Evolutionary conservation across 2,888 invertebrate genomes (phyloP).

Genomic region (Automeris io): DNA sequence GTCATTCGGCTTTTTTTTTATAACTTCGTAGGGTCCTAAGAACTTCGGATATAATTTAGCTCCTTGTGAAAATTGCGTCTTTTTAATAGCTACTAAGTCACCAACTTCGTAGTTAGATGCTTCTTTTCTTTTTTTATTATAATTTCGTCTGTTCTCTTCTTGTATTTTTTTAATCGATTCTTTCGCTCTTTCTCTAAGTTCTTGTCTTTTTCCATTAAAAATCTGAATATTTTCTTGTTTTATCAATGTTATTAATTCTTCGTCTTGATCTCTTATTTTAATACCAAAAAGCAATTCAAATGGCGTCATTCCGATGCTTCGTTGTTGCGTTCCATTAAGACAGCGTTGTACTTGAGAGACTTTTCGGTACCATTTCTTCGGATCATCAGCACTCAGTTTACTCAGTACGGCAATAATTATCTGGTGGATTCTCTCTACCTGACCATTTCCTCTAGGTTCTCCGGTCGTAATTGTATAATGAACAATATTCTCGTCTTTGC

Average conservation of each 20-base stretch:
- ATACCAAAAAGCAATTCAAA: slow-evolving; percentile 14
- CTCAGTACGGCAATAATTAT: slow-evolving; percentile 14
- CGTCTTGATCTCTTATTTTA: slow-evolving; percentile 16
- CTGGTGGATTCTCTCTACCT: slow-evolving; percentile 20
- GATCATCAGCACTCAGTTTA: slow-evolving; percentile 13
- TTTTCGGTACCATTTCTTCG: slow-evolving; percentile 9
- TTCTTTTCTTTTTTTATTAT: slow-evolving; percentile 17
- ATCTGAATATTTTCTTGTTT: slow-evolving; percentile 14
- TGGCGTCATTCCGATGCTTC: slow-evolving; percentile 16
- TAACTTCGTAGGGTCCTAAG: slow-evolving; percentile 18
- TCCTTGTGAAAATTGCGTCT: slow-evolving; percentile 18
- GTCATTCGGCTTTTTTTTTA: too few relatives aligned
- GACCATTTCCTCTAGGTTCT: slow-evolving; percentile 19
- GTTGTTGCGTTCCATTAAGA: slow-evolving; percentile 18
- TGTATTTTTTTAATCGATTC: slow-evolving; percentile 10
- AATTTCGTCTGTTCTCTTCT: slow-evolving; percentile 13
- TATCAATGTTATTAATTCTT: slow-evolving; percentile 14
- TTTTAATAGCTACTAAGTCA: slow-evolving; percentile 22
- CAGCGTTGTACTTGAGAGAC: slow-evolving; percentile 7
- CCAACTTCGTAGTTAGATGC: too few relatives aligned
- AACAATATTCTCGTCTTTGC: slow-evolving; percentile 14
- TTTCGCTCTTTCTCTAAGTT: slow-evolving; percentile 7
- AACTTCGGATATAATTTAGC: slow-evolving; percentile 17
- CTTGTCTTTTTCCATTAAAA: slow-evolving; percentile 9
- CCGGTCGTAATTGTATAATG: slow-evolving; percentile 20